Base-by-base conservation (phyloP, 2,888 invertebrate genomes). In the Cylloceria caligata region DNA sequence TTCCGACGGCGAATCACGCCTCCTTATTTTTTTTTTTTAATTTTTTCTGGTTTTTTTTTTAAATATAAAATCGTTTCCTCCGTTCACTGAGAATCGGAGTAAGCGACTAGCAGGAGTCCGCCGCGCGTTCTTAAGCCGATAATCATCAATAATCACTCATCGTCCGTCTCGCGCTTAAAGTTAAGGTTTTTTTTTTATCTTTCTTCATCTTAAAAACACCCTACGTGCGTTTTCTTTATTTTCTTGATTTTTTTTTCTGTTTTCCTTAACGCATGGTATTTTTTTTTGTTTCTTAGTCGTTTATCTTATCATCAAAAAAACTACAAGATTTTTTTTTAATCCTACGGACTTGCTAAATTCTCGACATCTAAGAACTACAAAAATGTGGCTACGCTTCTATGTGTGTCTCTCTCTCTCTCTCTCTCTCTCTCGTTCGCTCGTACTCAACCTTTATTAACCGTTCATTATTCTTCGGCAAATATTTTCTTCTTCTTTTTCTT, bases 161-260 rank as follows among this genome's bases (percentile, higher is more conserved):
- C 55, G 47, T 65, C 62, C 62, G 11, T 71, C 62, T 64, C 69
- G 81, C 73, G 78, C 68, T 82, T 83, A 83, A 80, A 71, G 30
- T 78, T 77, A 81, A 60, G 57, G 7, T 60, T 60, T 34, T 34
- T 34, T 34, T 34, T 36, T 7, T 36, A 16, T 57, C n/a, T 30
- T 27, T 27, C 16, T n/a, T 57, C 47, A 75, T 83, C 83, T 91
- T 91, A 91, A 90, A 91, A 91, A 91, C 91, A 90, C 87, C 87
- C 90, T 91, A 91, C 86, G 85, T 86, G 84, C 85, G 68, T 77
- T 80, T 81, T 77, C 84, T 85, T 79, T 82, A 83, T 80, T 85
- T 80, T 82, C 80, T 83, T 83, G 62, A 80, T 80, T 79, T 86
- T 88, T 83, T 84, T 75, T 80, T 69, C 82, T 81, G 55, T 72